A percentile compares a stretch with the other conserved stretches of the same genome.
These are phyloP conservation scores for Nephila pilipes DNA, from an alignment of 1,140 invertebrate genomes.

Conservation along the genomic window DNA sequence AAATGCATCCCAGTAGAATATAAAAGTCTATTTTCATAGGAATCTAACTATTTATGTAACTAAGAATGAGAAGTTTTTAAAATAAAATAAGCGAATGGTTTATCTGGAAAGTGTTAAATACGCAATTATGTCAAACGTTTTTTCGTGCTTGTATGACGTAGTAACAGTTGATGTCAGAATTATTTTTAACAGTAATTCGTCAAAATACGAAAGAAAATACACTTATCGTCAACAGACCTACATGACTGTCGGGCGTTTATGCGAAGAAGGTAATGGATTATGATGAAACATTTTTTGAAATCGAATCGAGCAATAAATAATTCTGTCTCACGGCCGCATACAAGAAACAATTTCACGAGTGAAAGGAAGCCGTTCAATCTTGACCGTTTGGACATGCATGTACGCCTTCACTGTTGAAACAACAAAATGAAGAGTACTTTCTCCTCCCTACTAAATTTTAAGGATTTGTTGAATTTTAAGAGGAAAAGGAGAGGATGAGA, in stretches of 20 bases:
- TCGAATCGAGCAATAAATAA: background rate
- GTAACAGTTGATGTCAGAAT: too few relatives aligned
- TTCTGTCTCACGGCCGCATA: background rate
- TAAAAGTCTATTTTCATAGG: too few relatives aligned
- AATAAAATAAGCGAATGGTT: too few relatives aligned
- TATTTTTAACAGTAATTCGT: too few relatives aligned
- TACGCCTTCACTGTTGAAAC: background rate
- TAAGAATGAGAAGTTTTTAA: too few relatives aligned
- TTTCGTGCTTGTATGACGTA: too few relatives aligned
- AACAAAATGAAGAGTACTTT: background rate
- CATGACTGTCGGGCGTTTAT: background rate
- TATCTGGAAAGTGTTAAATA: too few relatives aligned
- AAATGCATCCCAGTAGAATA: too few relatives aligned
- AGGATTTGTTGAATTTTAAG: too few relatives aligned
- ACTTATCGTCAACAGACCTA: background rate
- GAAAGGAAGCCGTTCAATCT: background rate
- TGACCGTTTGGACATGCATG: background rate
- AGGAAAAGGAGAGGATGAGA: too few relatives aligned
- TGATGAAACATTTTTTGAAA: slow-evolving; percentile 21
- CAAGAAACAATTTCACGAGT: background rate
- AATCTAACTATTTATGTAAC: too few relatives aligned
- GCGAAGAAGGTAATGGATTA: background rate
- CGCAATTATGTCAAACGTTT: too few relatives aligned
- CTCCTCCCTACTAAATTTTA: background rate
- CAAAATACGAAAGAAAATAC: background rate